Base-by-base conservation (phyloP, 2,797 vertebrate species). In the Peromyscus aztecus region DNA sequence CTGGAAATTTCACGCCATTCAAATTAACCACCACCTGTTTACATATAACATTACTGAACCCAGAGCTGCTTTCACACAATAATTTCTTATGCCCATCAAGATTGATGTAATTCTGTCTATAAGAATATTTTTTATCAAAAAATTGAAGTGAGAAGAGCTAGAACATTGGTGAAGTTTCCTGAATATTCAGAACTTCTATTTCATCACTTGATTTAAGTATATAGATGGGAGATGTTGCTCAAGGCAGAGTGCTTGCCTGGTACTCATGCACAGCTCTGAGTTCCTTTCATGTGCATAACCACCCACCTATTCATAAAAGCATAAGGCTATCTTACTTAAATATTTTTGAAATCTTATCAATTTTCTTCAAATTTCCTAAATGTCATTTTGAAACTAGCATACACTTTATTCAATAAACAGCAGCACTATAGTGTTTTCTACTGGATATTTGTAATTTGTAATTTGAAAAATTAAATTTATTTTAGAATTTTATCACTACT, bases 1-100 rank as follows among this genome's bases (percentile, higher is more conserved):
- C 4, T 88, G 31, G 61, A 89, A 90, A 84, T 96, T 82, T 92
- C 55, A 89, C 0, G 65, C 5, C 21, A 80, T 7, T 43, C 57
- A 85, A 95, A 94, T 11, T 46, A 89, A 71, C 23, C 29, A 82
- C 77, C 29, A 21, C n/a, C 52, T 94, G 63, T 80, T 84, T 77
- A n/a, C 31, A 80, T 82, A 61, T 34, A 75, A 65, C 27, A 71
- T 65, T 93, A 69, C 13, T 84, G 81, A 96, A 57, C 67, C n/a
- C 31, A 76, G 14, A 78, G 1, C 75, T 81, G 2, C 9, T 55
- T 12, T 81, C 63, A 37, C 2, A 88, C 2, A 37, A 52, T 46
- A 65, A 67, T 82, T 55, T 88, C 13, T 57, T 87, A 49, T 76
- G 80, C 2, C 6, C 90, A 19, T 46, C 40, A 49, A 71, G 52